Conservation (phyloP, 2,888 invertebrate species). For the Chrysolina americana region DNA sequence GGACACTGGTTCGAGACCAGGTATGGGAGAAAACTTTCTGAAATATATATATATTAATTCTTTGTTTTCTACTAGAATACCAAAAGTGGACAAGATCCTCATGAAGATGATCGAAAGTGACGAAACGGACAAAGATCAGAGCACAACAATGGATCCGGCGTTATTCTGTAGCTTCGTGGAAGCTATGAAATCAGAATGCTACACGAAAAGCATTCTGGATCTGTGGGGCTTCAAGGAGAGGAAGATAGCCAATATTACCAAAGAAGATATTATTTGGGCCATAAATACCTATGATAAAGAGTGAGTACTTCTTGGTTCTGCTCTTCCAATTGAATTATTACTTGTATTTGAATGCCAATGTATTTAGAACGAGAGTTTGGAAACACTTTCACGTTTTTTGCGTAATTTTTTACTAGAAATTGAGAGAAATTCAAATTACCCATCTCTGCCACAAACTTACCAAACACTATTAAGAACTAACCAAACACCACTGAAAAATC, state of each 20-base stretch:
- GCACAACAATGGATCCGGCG: conserved; percentile 72
- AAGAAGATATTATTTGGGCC: conserved; percentile 75
- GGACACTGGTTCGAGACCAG: too few relatives aligned
- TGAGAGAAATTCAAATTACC: too few relatives aligned
- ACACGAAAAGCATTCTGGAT: conserved; percentile 78
- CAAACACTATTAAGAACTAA: not conserved
- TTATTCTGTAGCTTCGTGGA: conserved; percentile 78
- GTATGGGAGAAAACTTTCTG: too few relatives aligned
- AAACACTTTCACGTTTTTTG: too few relatives aligned
- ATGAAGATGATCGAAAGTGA: conserved; percentile 48
- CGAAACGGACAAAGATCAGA: conserved; percentile 69
- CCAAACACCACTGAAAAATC: not conserved
- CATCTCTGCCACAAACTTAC: not conserved
- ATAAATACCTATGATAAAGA: conserved; percentile 74
- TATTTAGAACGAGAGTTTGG: too few relatives aligned
- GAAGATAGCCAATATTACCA: conserved; percentile 72
- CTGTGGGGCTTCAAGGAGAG: conserved; percentile 78
- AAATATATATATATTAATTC: too few relatives aligned
- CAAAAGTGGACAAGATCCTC: conserved; percentile 57
- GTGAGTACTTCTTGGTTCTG: conserved; percentile 57
- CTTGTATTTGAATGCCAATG: too few relatives aligned
- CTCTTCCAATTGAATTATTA: too few relatives aligned
- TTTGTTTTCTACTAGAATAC: conserved; percentile 52
- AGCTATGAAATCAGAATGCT: conserved; percentile 75
- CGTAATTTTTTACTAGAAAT: too few relatives aligned